Evolutionary conservation across 2,797 vertebrate genomes (phyloP).

Genomic region (Crax fasciolata): DNA sequence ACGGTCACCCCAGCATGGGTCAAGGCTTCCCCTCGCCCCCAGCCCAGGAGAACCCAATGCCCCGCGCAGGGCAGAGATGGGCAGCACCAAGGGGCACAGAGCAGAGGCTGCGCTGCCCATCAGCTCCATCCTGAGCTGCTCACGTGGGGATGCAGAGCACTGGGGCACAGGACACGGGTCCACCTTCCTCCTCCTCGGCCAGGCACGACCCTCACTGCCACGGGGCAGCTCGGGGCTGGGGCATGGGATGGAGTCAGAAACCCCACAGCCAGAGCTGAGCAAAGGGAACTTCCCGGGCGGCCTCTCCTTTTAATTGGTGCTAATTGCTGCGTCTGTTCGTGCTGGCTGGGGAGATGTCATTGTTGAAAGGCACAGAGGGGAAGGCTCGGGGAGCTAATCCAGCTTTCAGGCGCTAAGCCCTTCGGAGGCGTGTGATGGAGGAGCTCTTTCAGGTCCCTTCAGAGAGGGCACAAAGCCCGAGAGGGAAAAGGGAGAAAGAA

Average conservation of each 20-base stretch:
- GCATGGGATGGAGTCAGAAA: not conserved
- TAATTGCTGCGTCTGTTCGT: conserved; percentile 78
- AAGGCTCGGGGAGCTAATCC: conserved; percentile 74
- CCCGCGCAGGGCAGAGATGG: not conserved
- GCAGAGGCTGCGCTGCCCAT: not conserved
- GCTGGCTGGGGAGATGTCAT: conserved; percentile 77
- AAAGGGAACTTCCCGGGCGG: conserved; percentile 59
- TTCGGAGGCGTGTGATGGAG: conserved; percentile 70
- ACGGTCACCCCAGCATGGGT: not conserved
- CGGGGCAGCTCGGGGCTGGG: not conserved
- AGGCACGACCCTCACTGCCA: not conserved
- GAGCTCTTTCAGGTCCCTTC: conserved; percentile 74
- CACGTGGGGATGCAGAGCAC: not conserved
- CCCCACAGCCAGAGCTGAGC: not conserved
- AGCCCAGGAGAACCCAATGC: not conserved
- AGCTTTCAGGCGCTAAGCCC: conserved; percentile 72
- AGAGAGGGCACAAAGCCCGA: conserved; percentile 69
- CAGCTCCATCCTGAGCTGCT: not conserved
- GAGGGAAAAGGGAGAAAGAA: conserved; percentile 57
- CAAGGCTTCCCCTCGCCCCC: not conserved
- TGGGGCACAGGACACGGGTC: not conserved
- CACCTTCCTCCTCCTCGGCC: not conserved
- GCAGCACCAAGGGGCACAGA: not conserved
- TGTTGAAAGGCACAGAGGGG: conserved; percentile 76
- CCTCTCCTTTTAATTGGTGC: conserved; percentile 79